Evolutionary conservation across 2,797 vertebrate species (phyloP).

Genomic region (Enteromius paludinosus): DNA sequence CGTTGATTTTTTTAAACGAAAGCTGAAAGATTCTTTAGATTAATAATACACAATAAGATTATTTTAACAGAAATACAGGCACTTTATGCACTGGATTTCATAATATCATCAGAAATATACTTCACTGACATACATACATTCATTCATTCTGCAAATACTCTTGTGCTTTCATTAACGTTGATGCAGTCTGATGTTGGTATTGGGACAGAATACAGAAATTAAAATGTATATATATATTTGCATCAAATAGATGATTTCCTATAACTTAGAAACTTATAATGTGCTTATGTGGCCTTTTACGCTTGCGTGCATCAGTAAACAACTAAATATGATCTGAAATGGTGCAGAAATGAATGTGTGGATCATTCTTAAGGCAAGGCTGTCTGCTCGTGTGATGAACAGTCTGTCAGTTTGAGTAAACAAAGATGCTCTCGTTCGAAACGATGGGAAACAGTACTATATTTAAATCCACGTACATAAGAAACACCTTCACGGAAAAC

Average conservation of each 20-base stretch:
- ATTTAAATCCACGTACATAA: not conserved
- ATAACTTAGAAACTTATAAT: not conserved
- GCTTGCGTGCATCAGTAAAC: not conserved
- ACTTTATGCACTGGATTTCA: constrained; percentile 72
- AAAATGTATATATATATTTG: not conserved
- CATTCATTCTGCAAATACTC: constrained; percentile 52
- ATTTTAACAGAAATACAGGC: constrained; percentile 69
- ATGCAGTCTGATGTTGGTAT: constrained; percentile 14
- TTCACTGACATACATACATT: constrained; percentile 53
- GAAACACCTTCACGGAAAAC: constrained; percentile 11
- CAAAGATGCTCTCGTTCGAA: not conserved
- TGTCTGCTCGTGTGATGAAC: constrained; percentile 20
- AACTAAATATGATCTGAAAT: constrained; percentile 12
- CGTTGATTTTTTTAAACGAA: not conserved
- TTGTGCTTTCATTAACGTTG: constrained; percentile 57
- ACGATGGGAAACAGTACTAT: not conserved
- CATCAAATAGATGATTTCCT: not conserved
- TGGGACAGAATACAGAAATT: not conserved
- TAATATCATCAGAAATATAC: constrained; percentile 46
- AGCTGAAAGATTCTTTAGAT: not conserved
- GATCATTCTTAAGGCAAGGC: constrained; percentile 48
- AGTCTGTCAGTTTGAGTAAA: constrained; percentile 24
- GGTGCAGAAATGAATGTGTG: constrained; percentile 6
- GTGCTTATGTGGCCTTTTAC: not conserved
- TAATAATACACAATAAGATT: not conserved